Conservation (phyloP, 30 jellyfish, hydroid and myxozoan species). For the Nemopilema nomurai region DNA sequence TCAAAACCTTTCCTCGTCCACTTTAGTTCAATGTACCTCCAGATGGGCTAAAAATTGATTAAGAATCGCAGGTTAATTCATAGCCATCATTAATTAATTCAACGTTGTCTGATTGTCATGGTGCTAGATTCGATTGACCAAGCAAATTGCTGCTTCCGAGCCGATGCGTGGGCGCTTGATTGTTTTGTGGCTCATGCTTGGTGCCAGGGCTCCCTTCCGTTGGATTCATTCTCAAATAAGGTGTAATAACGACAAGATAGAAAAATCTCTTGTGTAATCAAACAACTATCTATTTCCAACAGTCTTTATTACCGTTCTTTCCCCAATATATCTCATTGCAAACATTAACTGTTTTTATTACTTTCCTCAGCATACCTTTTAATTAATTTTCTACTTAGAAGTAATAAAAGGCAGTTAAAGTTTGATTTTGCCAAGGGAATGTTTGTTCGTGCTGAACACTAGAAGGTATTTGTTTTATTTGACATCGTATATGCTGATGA, state of each 20-base stretch:
- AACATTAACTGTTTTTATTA: neutral
- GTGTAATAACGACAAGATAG: too few relatives aligned
- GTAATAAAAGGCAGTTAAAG: too few relatives aligned
- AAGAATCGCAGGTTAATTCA: too few relatives aligned
- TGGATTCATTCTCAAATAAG: neutral
- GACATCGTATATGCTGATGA: too few relatives aligned
- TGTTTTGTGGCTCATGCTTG: neutral
- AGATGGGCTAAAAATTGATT: too few relatives aligned
- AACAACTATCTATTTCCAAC: neutral
- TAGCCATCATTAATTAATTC: too few relatives aligned
- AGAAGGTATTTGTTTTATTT: too few relatives aligned
- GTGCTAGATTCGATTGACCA: neutral
- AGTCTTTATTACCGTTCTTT: neutral
- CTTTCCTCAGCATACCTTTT: neutral
- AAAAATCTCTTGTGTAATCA: neutral
- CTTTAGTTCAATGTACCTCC: too few relatives aligned
- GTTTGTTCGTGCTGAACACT: too few relatives aligned
- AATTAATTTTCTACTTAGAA: too few relatives aligned
- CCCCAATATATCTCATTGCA: neutral
- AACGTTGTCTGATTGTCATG: neutral
- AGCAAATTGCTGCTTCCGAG: neutral
- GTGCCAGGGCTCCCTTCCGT: neutral
- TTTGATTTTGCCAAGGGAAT: too few relatives aligned
- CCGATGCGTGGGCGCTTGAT: neutral
- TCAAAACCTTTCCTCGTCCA: too few relatives aligned